Conservation (phyloP, 2,888 invertebrate species). For the Hyposoter didymator region DNA sequence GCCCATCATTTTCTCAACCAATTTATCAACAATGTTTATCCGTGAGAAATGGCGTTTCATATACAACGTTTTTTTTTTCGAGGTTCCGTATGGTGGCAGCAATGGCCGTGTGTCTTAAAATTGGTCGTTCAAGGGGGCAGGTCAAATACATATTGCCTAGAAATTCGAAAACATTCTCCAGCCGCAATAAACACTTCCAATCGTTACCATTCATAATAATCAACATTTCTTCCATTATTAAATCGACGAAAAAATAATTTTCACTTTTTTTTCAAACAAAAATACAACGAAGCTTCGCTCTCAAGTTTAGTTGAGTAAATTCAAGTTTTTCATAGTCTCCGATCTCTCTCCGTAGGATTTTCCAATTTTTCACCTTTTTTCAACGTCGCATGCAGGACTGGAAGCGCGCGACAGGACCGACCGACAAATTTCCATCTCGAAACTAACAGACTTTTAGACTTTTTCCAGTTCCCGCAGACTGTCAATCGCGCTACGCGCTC, state of each 20-base stretch:
- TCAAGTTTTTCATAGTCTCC: background rate
- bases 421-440: conserved; percentile 1
- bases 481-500: background rate
- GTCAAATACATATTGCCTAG: conserved; percentile 78
- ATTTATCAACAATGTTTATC: conserved; percentile 45
- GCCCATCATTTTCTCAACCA: background rate
- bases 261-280: background rate
- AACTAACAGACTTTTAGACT: background rate
- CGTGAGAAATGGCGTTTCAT: conserved; percentile 31
- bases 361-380: background rate
- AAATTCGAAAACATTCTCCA: conserved; percentile 10
- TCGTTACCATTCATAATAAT: background rate
- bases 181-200: background rate
- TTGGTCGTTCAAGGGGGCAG: conserved; percentile 76
- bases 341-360: background rate
- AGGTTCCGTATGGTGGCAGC: conserved; percentile 76
- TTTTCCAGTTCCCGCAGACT: background rate
- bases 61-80: conserved; percentile 50
- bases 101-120: conserved; percentile 76
- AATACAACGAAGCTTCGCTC: background rate
- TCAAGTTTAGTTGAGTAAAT: background rate
- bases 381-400: background rate
- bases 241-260: background rate
- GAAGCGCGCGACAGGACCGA: background rate
- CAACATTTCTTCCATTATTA: background rate